These are phyloP conservation scores for Caradrina clavipalpis DNA, from an alignment of 2,888 invertebrate genomes.

Conservation along the genomic window DNA sequence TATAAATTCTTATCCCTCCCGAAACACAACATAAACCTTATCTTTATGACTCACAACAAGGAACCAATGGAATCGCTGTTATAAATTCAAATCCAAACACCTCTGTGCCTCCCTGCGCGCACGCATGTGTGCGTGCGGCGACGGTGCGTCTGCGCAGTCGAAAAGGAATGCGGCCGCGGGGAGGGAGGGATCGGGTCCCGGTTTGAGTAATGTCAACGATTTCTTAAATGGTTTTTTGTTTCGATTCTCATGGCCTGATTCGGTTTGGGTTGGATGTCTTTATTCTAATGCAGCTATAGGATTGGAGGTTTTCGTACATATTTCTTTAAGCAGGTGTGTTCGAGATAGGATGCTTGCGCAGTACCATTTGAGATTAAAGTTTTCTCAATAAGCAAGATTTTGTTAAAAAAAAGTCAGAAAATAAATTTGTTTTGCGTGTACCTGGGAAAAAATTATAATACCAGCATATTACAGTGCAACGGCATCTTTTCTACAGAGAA, in stretches of 20 bases:
- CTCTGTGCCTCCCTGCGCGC: conserved; percentile 35
- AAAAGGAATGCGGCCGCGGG: conserved; percentile 78
- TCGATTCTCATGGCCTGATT: conserved; percentile 54
- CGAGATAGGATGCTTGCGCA: too few species aligned
- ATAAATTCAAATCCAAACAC: conserved; percentile 54
- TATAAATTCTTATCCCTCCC: conserved; percentile 13
- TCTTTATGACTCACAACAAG: conserved; percentile 59
- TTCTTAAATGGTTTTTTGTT: conserved; percentile 64
- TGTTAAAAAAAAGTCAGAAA: background rate
- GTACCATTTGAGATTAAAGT: too few species aligned
- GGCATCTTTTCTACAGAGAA: too few species aligned
- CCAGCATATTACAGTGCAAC: too few species aligned
- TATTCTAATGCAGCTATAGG: conserved; percentile 52
- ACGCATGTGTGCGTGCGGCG: conserved; percentile 72
- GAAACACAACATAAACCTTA: conserved; percentile 39
- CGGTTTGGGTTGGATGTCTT: conserved; percentile 48
- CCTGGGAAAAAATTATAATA: too few species aligned
- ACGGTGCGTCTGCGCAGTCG: conserved; percentile 77
- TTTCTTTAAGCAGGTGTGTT: conserved; percentile 30
- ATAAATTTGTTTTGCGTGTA: too few species aligned
- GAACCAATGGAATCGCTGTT: conserved; percentile 53
- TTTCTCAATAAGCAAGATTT: background rate
- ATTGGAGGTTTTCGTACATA: conserved; percentile 8
- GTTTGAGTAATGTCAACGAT: conserved; percentile 63
- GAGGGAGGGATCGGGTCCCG: conserved; percentile 53